Evolutionary conservation across 2,113 vertebrate genomes (phyloP).

Genomic region (Tupaia chinensis): DNA sequence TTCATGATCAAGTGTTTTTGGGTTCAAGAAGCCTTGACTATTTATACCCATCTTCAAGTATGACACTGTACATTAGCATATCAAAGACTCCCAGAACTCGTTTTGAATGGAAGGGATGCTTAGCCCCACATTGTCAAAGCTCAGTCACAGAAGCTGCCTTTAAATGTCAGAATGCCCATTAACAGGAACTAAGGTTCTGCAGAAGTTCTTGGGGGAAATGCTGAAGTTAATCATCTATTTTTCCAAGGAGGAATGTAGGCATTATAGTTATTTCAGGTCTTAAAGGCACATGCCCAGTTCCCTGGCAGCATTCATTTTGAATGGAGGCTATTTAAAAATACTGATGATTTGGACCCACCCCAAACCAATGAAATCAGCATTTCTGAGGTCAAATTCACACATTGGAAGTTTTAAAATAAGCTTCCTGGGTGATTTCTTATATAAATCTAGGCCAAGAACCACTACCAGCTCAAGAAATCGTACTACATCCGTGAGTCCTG

Average conservation of each 20-base stretch:
- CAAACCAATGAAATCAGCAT: slow-evolving; percentile 12
- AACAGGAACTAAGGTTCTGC: background rate
- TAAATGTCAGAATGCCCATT: background rate
- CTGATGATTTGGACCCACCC: background rate
- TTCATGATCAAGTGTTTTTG: background rate
- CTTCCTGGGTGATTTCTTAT: background rate
- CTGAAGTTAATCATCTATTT: background rate
- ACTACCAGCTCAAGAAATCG: background rate
- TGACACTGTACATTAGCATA: background rate
- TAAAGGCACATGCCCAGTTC: background rate
- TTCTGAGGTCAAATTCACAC: background rate
- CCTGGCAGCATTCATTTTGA: background rate
- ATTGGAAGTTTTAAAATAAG: background rate
- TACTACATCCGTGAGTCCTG: background rate
- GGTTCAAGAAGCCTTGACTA: background rate
- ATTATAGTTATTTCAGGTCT: background rate
- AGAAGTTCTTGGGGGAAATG: background rate
- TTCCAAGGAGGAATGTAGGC: background rate
- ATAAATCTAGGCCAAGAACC: background rate
- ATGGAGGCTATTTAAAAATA: background rate
- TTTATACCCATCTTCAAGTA: background rate
- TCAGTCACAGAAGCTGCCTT: background rate
- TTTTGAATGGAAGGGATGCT: background rate
- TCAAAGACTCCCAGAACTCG: background rate
- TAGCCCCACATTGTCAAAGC: background rate